Evolutionary conservation across 2,113 vertebrate species (phyloP), one percentile per base, ranked within the genome.

Genomic region (Gobius niger): DNA sequence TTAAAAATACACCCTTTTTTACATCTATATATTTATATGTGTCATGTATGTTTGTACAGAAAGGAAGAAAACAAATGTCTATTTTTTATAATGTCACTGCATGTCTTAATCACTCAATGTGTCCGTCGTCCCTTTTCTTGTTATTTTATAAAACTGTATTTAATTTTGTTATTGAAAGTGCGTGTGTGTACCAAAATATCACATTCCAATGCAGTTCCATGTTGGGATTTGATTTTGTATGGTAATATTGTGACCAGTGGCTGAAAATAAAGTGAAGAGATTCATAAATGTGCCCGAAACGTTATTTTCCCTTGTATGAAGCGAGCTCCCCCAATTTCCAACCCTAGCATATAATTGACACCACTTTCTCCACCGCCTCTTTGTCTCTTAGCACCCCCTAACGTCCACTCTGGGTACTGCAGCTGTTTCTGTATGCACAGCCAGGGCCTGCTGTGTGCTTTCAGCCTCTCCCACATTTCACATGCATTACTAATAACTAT

Each of bases 1-100:
- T 97, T 94, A 95, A 97, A 96, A 98, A 98, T 95, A 96, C 95
- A 95, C 78, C 67, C 75, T 98, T 97, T 98, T 97, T 96, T 93
- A 92, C 95, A 94, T 86, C 54, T 90, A 75, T 96, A 94, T 99
- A 98, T 99, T 98, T 99, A 98, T 98, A 96, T 96, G 93, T 98
- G 95, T 91, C 71, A 82, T 96, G 80, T 92, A 87, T 91, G 89
- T 91, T 90, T 98, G 90, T 91, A 94, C 90, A 94, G 89, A 90
- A 91, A 96, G 90, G 88, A 94, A 63, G 61, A 63, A 94, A 90
- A 92, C 1, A 88, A 95, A 95, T 93, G 94, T 99, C 94, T 99
- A 98, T 99, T 99, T 91, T 99, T 97, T 98, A 94, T 99, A 98
- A 93, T 93, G 93, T 92, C 91, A 95, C 87, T 93, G 93, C 93